These are phyloP conservation scores for Rhopalosiphum maidis DNA, from an alignment of 1,140 invertebrate genomes.

Conservation along the genomic window DNA sequence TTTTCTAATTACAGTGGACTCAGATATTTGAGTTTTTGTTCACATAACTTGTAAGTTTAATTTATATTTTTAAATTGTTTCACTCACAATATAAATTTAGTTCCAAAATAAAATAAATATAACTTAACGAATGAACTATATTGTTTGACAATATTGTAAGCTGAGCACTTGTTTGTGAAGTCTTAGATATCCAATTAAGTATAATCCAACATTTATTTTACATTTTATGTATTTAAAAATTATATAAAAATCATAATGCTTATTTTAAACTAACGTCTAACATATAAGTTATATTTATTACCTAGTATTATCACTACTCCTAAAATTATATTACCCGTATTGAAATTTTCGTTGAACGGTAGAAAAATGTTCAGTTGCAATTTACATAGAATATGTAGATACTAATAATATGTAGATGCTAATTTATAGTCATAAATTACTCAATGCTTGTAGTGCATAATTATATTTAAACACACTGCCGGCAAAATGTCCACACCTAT, in stretches of 20 bases:
- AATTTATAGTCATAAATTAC: constrained; percentile 3
- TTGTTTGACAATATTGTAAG: background rate
- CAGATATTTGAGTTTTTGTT: background rate
- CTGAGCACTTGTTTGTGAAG: background rate
- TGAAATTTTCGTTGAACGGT: background rate
- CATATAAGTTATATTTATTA: background rate
- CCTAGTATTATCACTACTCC: background rate
- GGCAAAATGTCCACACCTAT: background rate
- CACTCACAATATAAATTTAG: background rate
- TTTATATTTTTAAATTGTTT: background rate
- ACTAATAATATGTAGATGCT: no score
- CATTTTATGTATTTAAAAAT: background rate
- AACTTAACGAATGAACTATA: background rate
- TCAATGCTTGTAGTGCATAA: background rate
- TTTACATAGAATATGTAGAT: background rate
- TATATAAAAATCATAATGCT: background rate
- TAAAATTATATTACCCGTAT: background rate
- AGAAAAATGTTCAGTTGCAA: background rate
- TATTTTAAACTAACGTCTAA: background rate
- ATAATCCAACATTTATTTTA: background rate
- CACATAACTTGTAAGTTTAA: background rate
- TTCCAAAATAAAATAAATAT: background rate
- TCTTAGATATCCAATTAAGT: background rate
- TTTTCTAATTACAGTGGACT: background rate
- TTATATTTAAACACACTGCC: background rate